Evolutionary conservation across 1,140 invertebrate species (phyloP).

Genomic region (Lasioglossum albipes): DNA sequence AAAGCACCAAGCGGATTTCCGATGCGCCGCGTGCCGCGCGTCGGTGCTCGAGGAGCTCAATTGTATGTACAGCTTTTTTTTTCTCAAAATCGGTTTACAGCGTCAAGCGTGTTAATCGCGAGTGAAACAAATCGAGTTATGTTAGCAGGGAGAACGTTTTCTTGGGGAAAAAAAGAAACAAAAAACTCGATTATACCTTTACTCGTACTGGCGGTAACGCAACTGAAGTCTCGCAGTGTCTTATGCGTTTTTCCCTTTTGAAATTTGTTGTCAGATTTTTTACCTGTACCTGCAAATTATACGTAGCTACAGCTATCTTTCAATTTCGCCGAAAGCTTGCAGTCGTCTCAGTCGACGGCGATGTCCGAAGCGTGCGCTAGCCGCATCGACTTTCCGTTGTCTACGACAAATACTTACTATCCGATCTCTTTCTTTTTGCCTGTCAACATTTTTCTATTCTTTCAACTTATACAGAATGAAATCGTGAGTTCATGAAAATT

Average conservation of each 20-base stretch:
- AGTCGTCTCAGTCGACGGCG: conserved; percentile 12
- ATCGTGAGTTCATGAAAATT: too few species aligned
- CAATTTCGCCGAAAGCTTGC: not conserved
- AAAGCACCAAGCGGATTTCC: not conserved
- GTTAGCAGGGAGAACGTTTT: conserved; percentile 11
- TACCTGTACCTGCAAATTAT: conserved; percentile 80
- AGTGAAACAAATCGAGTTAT: conserved; percentile 2
- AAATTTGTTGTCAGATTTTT: conserved; percentile 83
- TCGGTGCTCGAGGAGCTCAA: too few species aligned
- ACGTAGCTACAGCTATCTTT: conserved; percentile 63
- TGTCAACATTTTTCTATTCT: not conserved
- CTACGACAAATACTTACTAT: not conserved
- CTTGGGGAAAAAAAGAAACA: conserved; percentile 43
- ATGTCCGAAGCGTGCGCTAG: not conserved
- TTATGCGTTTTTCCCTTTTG: conserved; percentile 84
- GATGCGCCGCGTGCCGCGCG: not conserved
- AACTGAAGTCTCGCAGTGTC: conserved; percentile 85
- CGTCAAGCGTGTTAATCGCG: conserved; percentile 35
- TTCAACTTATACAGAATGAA: too few species aligned
- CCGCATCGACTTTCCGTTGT: too few species aligned
- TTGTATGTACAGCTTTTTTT: not conserved
- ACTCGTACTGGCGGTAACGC: conserved; percentile 84
- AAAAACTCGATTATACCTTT: conserved; percentile 82
- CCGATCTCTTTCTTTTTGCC: not conserved
- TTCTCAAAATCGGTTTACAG: not conserved